Conservation (phyloP, 2,113 vertebrate genomes). For the Lontra canadensis region DNA sequence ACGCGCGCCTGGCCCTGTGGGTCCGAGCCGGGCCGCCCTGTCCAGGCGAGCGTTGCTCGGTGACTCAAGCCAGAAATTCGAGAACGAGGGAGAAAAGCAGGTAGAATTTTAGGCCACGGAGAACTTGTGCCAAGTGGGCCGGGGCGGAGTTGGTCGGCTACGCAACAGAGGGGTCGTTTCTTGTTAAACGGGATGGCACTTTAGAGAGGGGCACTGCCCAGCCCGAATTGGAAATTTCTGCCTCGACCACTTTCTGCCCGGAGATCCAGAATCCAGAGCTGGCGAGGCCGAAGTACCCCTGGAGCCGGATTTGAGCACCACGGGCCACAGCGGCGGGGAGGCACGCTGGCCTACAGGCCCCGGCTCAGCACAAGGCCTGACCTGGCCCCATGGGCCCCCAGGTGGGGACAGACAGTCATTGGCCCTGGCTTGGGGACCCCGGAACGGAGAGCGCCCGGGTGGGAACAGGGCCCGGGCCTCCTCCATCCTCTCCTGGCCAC, state of each 20-base stretch:
- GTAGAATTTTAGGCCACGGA: conserved; percentile 28
- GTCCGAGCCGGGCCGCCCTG: too few relatives aligned
- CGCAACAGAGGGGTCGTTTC: conserved; percentile 27
- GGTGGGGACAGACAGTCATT: background rate
- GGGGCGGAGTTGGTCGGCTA: background rate
- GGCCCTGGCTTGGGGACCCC: background rate
- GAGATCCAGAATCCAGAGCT: background rate
- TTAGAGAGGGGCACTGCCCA: background rate
- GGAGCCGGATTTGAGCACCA: background rate
- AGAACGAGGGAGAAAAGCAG: conserved; percentile 14
- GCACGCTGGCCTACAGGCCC: background rate
- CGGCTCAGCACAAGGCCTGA: background rate
- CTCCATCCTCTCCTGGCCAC: background rate
- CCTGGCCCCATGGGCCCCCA: background rate
- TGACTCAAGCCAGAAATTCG: background rate
- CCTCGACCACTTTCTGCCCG: background rate
- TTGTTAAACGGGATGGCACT: background rate
- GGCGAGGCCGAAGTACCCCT: background rate
- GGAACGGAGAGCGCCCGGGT: background rate
- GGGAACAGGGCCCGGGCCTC: background rate
- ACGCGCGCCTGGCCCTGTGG: background rate
- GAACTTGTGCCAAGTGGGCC: background rate
- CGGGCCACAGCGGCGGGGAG: background rate
- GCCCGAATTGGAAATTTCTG: background rate
- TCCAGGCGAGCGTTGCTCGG: background rate